Evolutionary conservation across 2,113 vertebrate genomes (phyloP), one percentile per base, ranked within the genome.

Genomic region (Dendropsophus ebraccatus): DNA sequence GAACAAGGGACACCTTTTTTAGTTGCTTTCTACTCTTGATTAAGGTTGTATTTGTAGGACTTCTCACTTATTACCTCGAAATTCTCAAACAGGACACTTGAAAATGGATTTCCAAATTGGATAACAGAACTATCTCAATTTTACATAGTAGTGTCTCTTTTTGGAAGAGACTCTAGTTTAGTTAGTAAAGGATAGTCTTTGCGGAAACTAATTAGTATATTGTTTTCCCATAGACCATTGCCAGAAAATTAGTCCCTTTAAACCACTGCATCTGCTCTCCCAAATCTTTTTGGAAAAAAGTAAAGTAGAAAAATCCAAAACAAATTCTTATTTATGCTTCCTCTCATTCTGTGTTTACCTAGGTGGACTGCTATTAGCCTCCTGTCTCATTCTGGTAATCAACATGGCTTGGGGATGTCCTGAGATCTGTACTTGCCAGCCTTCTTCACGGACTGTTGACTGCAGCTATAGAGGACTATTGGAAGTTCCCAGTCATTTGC

Each of bases 401-500:
- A 87, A 88, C 5, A n/a, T 30, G 17, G 90, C 86, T 70, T 87
- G 50, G 0, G 82, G 94, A 83, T 99, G 97, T 89, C 98, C 97
- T 0, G 90, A 95, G 76, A 95, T 95, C 89, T 99, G 98, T 72
- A 90, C 62, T 4, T 99, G 98, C 91, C 89, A 96, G 82, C 84
- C 87, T 78, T 89, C 94, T 86, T 93, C 94, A 77, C 96, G 93
- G 87, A 94, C 92, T 69, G 96, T 97, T 87, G 97, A 99, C 91
- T 99, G 98, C 88, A 94, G 95, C 77, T 96, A 90, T 0, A 94
- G 91, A 88, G 96, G 96, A 54, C 93, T 99, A 9, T 94, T 93
- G 11, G 95, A 97, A 87, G 92, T 99, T 87, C 98, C 98, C 67
- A 87, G 89, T 0, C 89, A 47, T 41, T 88, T 99, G 52, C 94